phyloP scores from a whole-genome alignment of 2,113 vertebrate species.

The Microtus pennsylvanicus region DNA sequence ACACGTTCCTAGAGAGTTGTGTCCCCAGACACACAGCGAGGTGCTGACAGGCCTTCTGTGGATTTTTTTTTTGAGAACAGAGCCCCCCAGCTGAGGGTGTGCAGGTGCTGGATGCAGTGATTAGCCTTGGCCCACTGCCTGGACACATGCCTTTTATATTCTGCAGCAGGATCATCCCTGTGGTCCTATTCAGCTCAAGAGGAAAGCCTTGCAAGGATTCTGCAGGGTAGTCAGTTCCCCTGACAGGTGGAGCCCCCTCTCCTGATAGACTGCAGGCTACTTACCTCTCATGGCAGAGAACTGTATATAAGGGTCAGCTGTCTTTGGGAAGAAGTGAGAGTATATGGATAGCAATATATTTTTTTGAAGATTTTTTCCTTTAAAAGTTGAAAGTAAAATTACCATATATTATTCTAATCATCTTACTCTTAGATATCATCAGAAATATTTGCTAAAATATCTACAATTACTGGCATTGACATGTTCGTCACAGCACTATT shows the following conservation, averaged over 20 bases:
- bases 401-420: not conserved
- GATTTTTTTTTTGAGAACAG: conserved; percentile 64
- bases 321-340: not conserved
- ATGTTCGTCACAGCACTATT: not conserved
- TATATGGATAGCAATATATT: not conserved
- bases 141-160: conserved; percentile 61
- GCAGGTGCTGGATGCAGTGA: conserved; percentile 78
- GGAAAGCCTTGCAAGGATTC: not conserved
- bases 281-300: not conserved
- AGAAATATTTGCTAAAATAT: not conserved
- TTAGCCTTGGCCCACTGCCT: conserved; percentile 78
- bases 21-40: conserved; percentile 63
- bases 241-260: not conserved
- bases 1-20: conserved; percentile 66
- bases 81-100: conserved; percentile 77
- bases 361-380: not conserved
- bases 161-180: conserved; percentile 7
- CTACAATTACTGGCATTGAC: not conserved
- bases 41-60: conserved; percentile 77
- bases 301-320: not conserved
- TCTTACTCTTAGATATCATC: not conserved
- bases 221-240: not conserved
- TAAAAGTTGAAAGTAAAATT: not conserved
- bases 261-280: not conserved
- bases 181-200: conserved; percentile 11